Conservation (phyloP, 2,888 invertebrate genomes). For the Eupithecia pulchellata region DNA sequence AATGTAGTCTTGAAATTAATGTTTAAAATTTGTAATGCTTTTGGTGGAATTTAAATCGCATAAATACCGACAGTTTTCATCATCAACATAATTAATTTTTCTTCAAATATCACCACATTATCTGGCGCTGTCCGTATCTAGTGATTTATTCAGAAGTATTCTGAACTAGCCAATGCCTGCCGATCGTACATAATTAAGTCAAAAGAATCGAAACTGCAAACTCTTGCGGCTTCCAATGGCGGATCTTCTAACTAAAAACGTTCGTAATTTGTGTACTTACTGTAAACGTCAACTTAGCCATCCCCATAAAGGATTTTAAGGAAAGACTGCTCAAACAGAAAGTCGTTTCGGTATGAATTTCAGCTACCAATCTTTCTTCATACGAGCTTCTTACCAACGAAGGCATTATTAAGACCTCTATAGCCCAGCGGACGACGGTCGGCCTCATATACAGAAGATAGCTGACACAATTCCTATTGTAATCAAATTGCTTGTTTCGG, state of each 20-base stretch:
- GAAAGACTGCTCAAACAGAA: background rate
- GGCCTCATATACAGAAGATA: background rate
- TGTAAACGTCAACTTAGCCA: background rate
- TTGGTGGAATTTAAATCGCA: background rate
- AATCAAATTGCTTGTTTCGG: background rate
- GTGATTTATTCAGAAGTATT: no score
- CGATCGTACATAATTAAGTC: background rate
- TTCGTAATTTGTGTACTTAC: background rate
- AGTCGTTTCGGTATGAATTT: background rate
- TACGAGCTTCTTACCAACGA: background rate
- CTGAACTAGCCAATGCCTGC: background rate
- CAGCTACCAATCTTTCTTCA: background rate
- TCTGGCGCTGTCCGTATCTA: background rate
- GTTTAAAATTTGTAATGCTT: background rate
- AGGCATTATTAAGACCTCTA: background rate
- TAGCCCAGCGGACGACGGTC: background rate
- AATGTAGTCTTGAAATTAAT: background rate
- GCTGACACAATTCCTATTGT: background rate
- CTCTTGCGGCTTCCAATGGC: no score
- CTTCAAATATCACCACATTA: background rate
- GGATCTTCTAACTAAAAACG: background rate
- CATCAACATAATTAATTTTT: background rate
- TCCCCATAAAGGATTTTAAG: background rate
- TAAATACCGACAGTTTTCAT: background rate
- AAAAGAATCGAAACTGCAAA: no score